A percentile compares a stretch with the other conserved stretches of the same genome.
These are phyloP conservation scores for Gasterosteus aculeatus DNA, from an alignment of 2,113 vertebrate genomes.

Conservation along the genomic window DNA sequence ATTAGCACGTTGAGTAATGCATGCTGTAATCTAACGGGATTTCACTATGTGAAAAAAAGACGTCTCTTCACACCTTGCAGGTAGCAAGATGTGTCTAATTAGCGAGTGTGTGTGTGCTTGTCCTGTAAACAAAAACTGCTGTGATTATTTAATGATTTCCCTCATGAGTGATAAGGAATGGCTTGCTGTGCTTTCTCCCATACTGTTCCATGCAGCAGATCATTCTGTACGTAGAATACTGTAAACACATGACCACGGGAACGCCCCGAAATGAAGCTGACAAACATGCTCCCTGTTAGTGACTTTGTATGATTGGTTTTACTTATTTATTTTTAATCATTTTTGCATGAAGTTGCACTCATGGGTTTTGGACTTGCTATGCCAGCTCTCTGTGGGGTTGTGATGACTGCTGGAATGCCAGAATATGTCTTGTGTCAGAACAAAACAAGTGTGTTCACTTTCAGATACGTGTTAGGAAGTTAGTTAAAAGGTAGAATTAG, in stretches of 20 bases:
- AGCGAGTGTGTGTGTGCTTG: conserved; percentile 75
- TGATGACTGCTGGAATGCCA: conserved; percentile 50
- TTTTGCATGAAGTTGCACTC: conserved; percentile 78
- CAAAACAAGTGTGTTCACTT: conserved; percentile 50
- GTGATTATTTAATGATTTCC: conserved; percentile 69
- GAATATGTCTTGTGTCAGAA: conserved; percentile 45
- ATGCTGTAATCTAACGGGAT: conserved; percentile 81
- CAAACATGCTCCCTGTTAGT: conserved; percentile 55
- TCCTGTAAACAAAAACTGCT: conserved; percentile 78
- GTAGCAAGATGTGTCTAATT: conserved; percentile 77
- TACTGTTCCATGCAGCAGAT: conserved; percentile 52
- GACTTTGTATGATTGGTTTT: conserved; percentile 70
- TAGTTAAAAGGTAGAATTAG: neutral
- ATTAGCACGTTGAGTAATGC: conserved; percentile 82
- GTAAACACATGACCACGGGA: conserved; percentile 63
- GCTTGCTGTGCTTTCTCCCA: conserved; percentile 72
- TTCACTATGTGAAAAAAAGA: conserved; percentile 80
- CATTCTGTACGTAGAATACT: conserved; percentile 66
- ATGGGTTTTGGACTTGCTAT: conserved; percentile 51
- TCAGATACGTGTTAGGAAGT: conserved; percentile 20
- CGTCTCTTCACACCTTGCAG: conserved; percentile 71
- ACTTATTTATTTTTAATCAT: neutral
- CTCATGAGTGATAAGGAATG: conserved; percentile 71
- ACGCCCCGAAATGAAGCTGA: conserved; percentile 38
- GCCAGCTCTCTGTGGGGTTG: conserved; percentile 62